phyloP scores from a whole-genome alignment of 2,888 invertebrate species.

The Mythimna vitellina region DNA sequence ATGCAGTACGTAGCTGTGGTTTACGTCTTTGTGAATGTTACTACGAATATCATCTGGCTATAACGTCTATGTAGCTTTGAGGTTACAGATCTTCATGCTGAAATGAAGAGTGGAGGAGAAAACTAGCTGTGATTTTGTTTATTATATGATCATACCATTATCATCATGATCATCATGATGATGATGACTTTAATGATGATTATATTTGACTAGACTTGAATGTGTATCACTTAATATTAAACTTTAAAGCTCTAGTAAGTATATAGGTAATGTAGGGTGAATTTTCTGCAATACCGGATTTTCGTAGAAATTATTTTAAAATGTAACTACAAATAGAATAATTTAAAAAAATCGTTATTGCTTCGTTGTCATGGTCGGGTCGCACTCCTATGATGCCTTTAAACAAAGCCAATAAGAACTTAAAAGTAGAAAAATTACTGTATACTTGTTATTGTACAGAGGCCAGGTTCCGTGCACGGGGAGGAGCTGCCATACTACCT shows the following conservation, averaged over 20 bases:
- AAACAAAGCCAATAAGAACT: not conserved
- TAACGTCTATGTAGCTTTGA: not conserved
- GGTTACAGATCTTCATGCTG: not conserved
- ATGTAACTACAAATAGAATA: no score
- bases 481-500: conserved; percentile 96
- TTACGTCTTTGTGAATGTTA: conserved; percentile 11
- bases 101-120: not conserved
- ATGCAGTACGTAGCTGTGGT: conserved; percentile 9
- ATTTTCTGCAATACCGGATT: no score
- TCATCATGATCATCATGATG: no score
- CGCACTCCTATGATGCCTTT: not conserved
- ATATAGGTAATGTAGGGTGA: no score
- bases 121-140: not conserved
- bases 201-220: no score
- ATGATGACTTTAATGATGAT: no score
- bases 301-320: no score
- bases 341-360: no score
- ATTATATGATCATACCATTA: not conserved
- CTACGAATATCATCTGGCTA: not conserved
- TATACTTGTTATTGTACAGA: conserved; percentile 81
- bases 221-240: no score
- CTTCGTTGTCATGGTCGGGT: no score
- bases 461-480: conserved; percentile 95
- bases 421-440: no score
- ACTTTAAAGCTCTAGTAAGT: no score